These are phyloP conservation scores for Argyrosomus japonicus DNA, from an alignment of 2,113 vertebrate genomes.

Conservation along the genomic window DNA sequence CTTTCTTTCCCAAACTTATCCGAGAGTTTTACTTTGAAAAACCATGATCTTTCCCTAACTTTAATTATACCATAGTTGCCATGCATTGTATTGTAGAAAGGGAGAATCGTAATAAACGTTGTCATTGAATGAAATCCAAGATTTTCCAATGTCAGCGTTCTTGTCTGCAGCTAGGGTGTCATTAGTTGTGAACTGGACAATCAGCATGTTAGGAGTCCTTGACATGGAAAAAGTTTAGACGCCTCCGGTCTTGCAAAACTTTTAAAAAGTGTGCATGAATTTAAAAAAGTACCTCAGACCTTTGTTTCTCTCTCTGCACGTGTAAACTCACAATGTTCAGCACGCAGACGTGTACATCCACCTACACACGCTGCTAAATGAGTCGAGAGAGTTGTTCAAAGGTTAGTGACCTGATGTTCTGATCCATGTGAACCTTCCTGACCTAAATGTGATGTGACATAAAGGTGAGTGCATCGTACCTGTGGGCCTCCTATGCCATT, in stretches of 20 bases:
- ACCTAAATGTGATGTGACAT: constrained; percentile 75
- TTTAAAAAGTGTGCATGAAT: background rate
- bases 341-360: background rate
- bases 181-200: background rate
- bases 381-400: constrained; percentile 45
- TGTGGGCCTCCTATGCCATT: constrained; percentile 72
- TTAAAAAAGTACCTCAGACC: background rate
- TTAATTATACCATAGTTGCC: background rate
- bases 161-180: background rate
- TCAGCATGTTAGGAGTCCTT: background rate
- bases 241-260: background rate
- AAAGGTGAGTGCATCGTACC: constrained; percentile 72
- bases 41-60: background rate
- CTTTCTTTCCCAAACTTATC: too few species aligned
- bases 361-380: constrained; percentile 9
- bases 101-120: background rate
- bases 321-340: background rate
- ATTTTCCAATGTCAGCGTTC: background rate
- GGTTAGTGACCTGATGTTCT: constrained; percentile 61
- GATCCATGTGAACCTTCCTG: constrained; percentile 42
- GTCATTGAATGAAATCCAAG: background rate
- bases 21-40: too few species aligned
- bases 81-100: background rate
- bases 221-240: background rate
- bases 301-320: background rate